These are phyloP conservation scores for Euproctis similis DNA, from an alignment of 2,888 invertebrate genomes.

Conservation along the genomic window DNA sequence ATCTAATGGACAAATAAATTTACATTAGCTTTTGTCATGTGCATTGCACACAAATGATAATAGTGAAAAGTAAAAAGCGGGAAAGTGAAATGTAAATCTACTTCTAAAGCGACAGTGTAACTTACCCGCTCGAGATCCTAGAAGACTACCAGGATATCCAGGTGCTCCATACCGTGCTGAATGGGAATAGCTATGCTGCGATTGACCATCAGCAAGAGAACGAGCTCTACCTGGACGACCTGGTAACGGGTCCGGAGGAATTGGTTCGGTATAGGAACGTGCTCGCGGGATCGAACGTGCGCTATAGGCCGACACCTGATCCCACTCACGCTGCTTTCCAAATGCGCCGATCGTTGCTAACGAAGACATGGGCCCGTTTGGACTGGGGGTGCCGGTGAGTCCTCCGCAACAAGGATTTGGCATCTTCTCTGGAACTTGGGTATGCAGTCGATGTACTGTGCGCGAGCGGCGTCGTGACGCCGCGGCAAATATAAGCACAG, in stretches of 20 bases:
- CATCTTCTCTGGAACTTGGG: constrained; percentile 81
- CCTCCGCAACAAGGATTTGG: constrained; percentile 88
- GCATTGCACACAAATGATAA: too few species aligned
- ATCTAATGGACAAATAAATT: constrained; percentile 73
- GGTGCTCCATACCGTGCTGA: constrained; percentile 86
- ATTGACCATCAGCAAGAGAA: constrained; percentile 91
- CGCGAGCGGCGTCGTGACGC: constrained; percentile 87
- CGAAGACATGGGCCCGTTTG: constrained; percentile 86
- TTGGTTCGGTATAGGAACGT: constrained; percentile 83
- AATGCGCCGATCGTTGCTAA: constrained; percentile 89
- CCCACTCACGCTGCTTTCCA: constrained; percentile 86
- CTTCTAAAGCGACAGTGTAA: constrained; percentile 25
- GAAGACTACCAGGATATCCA: constrained; percentile 82
- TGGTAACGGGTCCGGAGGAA: constrained; percentile 82
- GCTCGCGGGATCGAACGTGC: constrained; percentile 92
- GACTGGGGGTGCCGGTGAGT: constrained; percentile 83
- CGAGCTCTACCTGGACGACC: constrained; percentile 85
- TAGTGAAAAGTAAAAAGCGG: constrained; percentile 10
- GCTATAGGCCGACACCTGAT: constrained; percentile 90
- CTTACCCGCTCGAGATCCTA: constrained; percentile 69
- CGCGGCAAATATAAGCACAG: constrained; percentile 92
- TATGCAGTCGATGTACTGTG: constrained; percentile 83
- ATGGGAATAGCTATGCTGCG: constrained; percentile 91
- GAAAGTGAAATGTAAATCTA: constrained; percentile 13
- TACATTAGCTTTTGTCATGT: too few species aligned